Percentiles rank a stretch among this genome's conserved stretches.
phyloP scores from a whole-genome alignment of 1,140 invertebrate species.

The Aplysia californica region DNA sequence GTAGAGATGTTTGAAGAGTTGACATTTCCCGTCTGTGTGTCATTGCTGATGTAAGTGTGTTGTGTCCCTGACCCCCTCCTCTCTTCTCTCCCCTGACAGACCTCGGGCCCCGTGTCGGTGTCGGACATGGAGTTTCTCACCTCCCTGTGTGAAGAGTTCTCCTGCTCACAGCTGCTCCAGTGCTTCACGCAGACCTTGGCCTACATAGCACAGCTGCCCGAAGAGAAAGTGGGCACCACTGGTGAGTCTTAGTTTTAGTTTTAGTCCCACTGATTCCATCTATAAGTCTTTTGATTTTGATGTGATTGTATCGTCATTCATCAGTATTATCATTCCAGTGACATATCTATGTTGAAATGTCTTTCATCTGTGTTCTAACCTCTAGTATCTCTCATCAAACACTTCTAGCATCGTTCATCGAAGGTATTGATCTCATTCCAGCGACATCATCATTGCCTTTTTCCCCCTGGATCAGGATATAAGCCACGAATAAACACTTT shows the following conservation, averaged over 20 bases:
- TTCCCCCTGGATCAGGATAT: too few relatives aligned
- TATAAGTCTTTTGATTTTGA: too few relatives aligned
- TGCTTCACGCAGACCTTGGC: constrained; percentile 76
- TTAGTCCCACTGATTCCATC: too few relatives aligned
- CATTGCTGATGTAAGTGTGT: too few relatives aligned
- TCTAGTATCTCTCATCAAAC: background rate
- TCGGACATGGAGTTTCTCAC: constrained; percentile 79
- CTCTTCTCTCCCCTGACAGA: constrained; percentile 8
- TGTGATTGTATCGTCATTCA: too few relatives aligned
- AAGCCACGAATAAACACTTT: too few relatives aligned
- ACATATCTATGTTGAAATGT: background rate
- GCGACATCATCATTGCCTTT: background rate
- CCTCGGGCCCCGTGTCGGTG: constrained; percentile 24
- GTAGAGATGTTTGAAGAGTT: too few relatives aligned
- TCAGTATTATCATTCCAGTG: background rate
- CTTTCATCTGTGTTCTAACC: background rate
- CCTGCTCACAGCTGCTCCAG: constrained; percentile 73
- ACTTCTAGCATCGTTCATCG: too few relatives aligned
- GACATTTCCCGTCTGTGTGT: too few relatives aligned
- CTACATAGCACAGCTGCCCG: constrained; percentile 76
- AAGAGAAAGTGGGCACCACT: constrained; percentile 74
- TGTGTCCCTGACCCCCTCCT: too few relatives aligned
- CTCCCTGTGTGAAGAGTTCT: constrained; percentile 73
- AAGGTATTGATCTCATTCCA: background rate
- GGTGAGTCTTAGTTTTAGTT: too few relatives aligned